Evolutionary conservation across 2,888 invertebrate species (phyloP).

Genomic region (Tetragonula carbonaria): DNA sequence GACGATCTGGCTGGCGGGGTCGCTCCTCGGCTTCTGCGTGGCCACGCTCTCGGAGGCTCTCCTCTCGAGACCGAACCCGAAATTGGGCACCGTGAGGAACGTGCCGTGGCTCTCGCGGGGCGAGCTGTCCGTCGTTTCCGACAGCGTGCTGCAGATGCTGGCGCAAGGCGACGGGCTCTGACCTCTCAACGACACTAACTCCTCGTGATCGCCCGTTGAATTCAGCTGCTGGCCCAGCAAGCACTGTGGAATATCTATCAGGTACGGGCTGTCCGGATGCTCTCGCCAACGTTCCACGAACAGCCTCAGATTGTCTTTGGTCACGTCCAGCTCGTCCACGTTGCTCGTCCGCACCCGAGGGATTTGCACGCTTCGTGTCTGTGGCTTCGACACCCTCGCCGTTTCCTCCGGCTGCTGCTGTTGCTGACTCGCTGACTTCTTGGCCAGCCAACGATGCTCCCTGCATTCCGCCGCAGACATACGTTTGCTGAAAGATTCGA

Average conservation of each 20-base stretch:
- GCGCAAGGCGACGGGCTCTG: conserved; percentile 93
- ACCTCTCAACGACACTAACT: conserved; percentile 85
- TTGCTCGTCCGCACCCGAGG: conserved; percentile 5
- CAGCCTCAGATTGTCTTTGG: conserved; percentile 93
- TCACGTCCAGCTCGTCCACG: conserved; percentile 87
- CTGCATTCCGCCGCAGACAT: conserved; percentile 93
- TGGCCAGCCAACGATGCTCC: conserved; percentile 93
- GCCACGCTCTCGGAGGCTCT: conserved; percentile 91
- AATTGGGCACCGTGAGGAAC: conserved; percentile 55
- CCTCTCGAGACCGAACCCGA: conserved; percentile 86
- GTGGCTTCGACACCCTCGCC: not conserved
- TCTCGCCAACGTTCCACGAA: conserved; percentile 96
- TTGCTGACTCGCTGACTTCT: conserved; percentile 83
- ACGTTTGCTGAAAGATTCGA: conserved; percentile 89
- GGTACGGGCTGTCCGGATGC: conserved; percentile 94
- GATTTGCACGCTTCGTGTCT: conserved; percentile 55
- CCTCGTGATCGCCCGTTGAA: conserved; percentile 33
- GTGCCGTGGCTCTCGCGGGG: conserved; percentile 34
- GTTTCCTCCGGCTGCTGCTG: conserved; percentile 48
- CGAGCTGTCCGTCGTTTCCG: conserved; percentile 64
- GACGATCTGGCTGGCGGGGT: conserved; percentile 80
- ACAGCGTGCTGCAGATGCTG: conserved; percentile 88
- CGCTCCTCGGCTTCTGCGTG: conserved; percentile 62
- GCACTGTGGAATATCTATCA: conserved; percentile 86
- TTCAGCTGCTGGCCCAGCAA: not conserved